Percentiles rank a stretch among this genome's conserved stretches.
Evolutionary conservation across 2,888 invertebrate species (phyloP).

Genomic region (Physocephala rufipes): DNA sequence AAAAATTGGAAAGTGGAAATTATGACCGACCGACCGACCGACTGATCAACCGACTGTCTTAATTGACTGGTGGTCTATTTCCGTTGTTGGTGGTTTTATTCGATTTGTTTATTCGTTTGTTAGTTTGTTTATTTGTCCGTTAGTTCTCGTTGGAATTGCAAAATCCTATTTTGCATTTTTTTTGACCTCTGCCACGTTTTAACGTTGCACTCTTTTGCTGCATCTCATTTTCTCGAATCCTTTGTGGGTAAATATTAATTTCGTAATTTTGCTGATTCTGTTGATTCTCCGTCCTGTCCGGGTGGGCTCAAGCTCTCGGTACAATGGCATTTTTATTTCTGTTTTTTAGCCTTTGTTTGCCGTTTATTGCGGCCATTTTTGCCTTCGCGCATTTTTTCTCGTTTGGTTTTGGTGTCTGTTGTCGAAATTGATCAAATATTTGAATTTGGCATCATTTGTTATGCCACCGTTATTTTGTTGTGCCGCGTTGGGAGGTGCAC

Average conservation of each 20-base stretch:
- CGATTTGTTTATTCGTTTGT: not conserved
- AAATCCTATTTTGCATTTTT: not conserved
- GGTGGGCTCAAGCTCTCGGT: not conserved
- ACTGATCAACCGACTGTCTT: no score
- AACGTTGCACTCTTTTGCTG: not conserved
- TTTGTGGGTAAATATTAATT: conserved; percentile 36
- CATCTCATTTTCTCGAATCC: conserved; percentile 20
- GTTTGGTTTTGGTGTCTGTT: conserved; percentile 23
- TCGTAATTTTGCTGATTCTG: conserved; percentile 33
- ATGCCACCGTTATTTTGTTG: not conserved
- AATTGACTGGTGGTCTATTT: no score
- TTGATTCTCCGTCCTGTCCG: no score
- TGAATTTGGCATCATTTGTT: conserved; percentile 14
- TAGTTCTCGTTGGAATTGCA: no score
- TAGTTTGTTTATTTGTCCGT: no score
- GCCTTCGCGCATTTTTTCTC: not conserved
- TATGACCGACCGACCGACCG: conserved; percentile 13
- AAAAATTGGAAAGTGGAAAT: conserved; percentile 5
- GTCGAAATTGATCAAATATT: conserved; percentile 36
- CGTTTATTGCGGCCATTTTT: conserved; percentile 11
- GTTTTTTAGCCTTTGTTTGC: conserved; percentile 7
- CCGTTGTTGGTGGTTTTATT: not conserved
- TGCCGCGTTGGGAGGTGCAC: not conserved
- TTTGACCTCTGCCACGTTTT: not conserved
- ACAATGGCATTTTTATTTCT: conserved; percentile 3